phyloP scores from a whole-genome alignment of 2,888 invertebrate species.

The Tachina grossa region DNA sequence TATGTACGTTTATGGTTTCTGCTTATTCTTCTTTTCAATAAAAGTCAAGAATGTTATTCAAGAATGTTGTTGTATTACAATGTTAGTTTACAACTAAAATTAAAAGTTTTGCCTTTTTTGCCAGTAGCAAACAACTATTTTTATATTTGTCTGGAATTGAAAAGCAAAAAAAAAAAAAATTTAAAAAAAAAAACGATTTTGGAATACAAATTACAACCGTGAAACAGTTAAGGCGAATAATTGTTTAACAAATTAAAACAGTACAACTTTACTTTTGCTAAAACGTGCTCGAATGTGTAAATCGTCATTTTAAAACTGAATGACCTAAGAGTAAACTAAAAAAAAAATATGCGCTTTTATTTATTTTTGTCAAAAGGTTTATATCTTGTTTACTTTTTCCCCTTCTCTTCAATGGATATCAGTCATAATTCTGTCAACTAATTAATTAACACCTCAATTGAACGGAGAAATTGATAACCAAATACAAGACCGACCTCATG shows the following conservation, averaged over 20 bases:
- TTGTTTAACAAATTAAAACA: constrained; percentile 1
- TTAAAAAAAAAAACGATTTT: not conserved
- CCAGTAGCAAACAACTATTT: not conserved
- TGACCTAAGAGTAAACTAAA: not conserved
- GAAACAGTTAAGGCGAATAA: constrained; percentile 13
- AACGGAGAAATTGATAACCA: constrained; percentile 15
- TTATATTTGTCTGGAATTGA: constrained; percentile 7
- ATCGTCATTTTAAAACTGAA: not conserved
- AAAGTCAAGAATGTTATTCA: not conserved
- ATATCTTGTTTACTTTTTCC: constrained; percentile 15
- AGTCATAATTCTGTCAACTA: constrained; percentile 36
- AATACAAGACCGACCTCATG: constrained; percentile 57
- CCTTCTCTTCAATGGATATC: constrained; percentile 4
- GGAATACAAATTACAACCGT: constrained; percentile 21
- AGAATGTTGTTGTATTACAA: not conserved
- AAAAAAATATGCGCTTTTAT: not conserved
- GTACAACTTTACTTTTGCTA: not conserved
- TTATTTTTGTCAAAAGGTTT: not conserved
- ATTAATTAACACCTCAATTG: constrained; percentile 60
- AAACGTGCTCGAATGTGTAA: constrained; percentile 7
- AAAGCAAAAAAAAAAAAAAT: not conserved
- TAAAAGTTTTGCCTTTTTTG: not conserved
- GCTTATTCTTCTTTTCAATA: not conserved
- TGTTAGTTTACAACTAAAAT: constrained; percentile 19
- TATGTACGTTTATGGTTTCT: not conserved